Percentiles rank a stretch among this genome's conserved stretches.
These are phyloP conservation scores for Borostomias antarcticus DNA, from an alignment of 2,797 vertebrate species.

Conservation along the genomic window DNA sequence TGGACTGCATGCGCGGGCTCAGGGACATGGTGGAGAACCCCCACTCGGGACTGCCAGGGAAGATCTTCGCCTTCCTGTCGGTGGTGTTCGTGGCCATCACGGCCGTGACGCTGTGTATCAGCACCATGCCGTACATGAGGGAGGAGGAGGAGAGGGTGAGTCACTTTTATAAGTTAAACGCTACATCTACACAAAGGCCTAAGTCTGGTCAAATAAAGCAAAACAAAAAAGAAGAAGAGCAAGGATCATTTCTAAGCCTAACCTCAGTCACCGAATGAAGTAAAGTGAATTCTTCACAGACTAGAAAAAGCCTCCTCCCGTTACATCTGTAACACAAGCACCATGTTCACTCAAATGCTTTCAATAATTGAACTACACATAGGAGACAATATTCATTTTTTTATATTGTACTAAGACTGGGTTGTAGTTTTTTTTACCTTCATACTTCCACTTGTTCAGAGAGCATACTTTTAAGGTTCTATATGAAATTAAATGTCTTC, in stretches of 20 bases:
- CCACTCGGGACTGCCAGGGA: conserved; percentile 90
- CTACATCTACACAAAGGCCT: not conserved
- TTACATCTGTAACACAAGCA: conserved; percentile 6
- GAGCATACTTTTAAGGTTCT: too few relatives aligned
- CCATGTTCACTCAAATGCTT: conserved; percentile 5
- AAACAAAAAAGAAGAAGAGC: too few relatives aligned
- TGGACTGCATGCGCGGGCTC: conserved; percentile 82
- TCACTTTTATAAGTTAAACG: conserved; percentile 21
- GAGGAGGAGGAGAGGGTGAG: conserved; percentile 95
- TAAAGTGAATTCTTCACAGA: too few relatives aligned
- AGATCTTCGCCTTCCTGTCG: conserved; percentile 94
- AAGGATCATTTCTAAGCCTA: too few relatives aligned
- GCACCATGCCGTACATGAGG: conserved; percentile 96
- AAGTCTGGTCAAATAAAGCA: conserved; percentile 20
- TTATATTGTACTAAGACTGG: too few relatives aligned
- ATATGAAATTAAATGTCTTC: too few relatives aligned
- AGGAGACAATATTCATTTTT: too few relatives aligned
- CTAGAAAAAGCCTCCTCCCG: not conserved
- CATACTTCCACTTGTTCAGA: too few relatives aligned
- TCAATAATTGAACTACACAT: conserved; percentile 25
- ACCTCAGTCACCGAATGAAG: too few relatives aligned
- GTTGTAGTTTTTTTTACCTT: too few relatives aligned
- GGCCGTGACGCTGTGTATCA: conserved; percentile 91
- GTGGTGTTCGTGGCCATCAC: conserved; percentile 93
- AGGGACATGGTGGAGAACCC: conserved; percentile 96